A percentile compares a stretch with the other conserved stretches of the same genome.
These are phyloP conservation scores for Phyllotreta cruciferae DNA, from an alignment of 2,888 invertebrate species.

Conservation along the genomic window DNA sequence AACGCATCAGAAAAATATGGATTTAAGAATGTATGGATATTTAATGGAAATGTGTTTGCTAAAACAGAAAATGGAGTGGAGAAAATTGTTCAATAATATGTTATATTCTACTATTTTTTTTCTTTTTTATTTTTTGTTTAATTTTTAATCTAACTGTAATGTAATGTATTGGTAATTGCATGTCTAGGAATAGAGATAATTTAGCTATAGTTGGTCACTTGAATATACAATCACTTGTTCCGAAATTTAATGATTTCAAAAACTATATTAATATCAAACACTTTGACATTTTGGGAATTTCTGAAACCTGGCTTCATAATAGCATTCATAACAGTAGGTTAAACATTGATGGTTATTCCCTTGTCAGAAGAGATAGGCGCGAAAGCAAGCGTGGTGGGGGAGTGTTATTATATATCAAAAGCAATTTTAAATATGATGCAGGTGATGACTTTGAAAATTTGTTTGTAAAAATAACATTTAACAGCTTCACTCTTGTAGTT, in stretches of 20 bases:
- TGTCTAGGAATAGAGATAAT: background rate
- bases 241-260: slow-evolving; percentile 6
- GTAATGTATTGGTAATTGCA: background rate
- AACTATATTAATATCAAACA: background rate
- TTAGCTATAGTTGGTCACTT: slow-evolving; percentile 2
- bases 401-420: slow-evolving; percentile 1
- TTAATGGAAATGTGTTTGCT: slow-evolving; percentile 16
- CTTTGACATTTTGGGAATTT: slow-evolving; percentile 17
- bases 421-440: slow-evolving; percentile 5
- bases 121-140: too few relatives aligned
- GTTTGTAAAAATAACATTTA: too few relatives aligned
- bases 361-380: slow-evolving; percentile 21
- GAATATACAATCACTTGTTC: slow-evolving; percentile 7
- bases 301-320: slow-evolving; percentile 18
- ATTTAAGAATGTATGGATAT: background rate
- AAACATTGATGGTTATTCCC: slow-evolving; percentile 16
- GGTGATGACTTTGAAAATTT: background rate
- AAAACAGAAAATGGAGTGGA: slow-evolving; percentile 16
- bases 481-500: background rate
- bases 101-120: background rate
- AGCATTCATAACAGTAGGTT: slow-evolving; percentile 7
- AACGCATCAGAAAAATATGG: background rate
- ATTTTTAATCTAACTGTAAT: slow-evolving; percentile 5
- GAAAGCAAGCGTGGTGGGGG: slow-evolving; percentile 11
- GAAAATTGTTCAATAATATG: slow-evolving; percentile 1